Evolutionary conservation across 2,888 invertebrate species (phyloP), one percentile per base, ranked within the genome.

Genomic region (Chrysodeixis includens): DNA sequence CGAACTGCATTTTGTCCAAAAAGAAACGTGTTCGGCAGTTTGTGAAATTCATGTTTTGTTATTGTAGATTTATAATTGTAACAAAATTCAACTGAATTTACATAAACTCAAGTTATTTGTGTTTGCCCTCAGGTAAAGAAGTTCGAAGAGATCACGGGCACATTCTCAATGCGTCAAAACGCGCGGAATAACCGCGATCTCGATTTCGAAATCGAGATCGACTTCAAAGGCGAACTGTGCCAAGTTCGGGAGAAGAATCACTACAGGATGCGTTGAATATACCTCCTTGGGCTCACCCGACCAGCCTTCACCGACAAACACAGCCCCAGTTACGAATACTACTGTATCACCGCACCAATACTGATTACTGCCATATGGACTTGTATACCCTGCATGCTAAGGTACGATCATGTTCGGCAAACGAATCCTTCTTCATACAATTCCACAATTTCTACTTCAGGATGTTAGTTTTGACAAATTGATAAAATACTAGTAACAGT

Each of bases 131-230:
- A 95, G 95, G 95, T 98, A 40, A 99, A 99, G 90, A 98, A 98
- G 86, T 97, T 97, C 62, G 99, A 99, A 90, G 99, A 99, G 90
- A 97, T 99, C 67, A 97, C 96, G 59, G 99, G 99, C 30, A 96
- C 97, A 8, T 99, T 99, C 91, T 96, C 97, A 59, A 98, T 99
- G 97, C 98, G 97, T 81, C 99, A 99, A 53, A 99, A 99, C 94
- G 97, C 97, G 68, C 96, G 99, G 69, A 99, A 99, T 94, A 98
- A 98, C 93, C 97, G 99, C 57, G 99, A 99, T 92, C 96, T 99
- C 75, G 99, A 99, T 94, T 99, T 99, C 92, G 97, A 97, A 79
- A 97, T 99, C 71, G 97, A 98, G 86, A 96, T 99, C 56, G 97
- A 98, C 86, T 99, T 99, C 95, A 98, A 99, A 84, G 98, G 98